phyloP scores from a whole-genome alignment of 2,113 vertebrate species.

The Lamprotornis superbus region DNA sequence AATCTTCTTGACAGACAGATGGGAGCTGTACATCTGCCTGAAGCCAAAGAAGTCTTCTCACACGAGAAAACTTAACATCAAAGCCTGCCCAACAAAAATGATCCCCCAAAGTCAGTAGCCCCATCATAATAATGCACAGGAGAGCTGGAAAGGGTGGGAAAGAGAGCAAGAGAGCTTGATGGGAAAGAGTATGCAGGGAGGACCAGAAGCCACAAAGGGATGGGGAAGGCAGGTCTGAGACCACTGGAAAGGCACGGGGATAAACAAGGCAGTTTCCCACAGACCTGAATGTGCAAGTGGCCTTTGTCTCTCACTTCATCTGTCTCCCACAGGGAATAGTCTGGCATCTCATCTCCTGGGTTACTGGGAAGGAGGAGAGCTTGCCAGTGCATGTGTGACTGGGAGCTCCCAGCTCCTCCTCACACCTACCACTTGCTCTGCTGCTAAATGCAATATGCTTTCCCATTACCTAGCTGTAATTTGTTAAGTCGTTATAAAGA shows the following conservation, averaged over 20 bases:
- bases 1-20: constrained; percentile 16
- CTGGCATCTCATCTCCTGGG: constrained; percentile 1
- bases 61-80: neutral
- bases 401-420: neutral
- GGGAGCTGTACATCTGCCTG: neutral
- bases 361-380: neutral
- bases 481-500: constrained; percentile 1
- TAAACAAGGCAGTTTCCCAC: neutral
- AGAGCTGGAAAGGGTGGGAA: neutral
- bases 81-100: neutral
- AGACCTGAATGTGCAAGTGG: neutral
- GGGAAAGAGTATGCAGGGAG: neutral
- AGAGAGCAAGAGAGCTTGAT: neutral
- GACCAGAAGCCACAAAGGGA: neutral
- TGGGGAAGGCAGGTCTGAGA: neutral
- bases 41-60: neutral
- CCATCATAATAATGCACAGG: neutral
- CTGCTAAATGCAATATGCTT: neutral
- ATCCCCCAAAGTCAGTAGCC: neutral
- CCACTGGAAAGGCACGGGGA: neutral
- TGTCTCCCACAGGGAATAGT: neutral
- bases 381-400: neutral
- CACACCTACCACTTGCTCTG: neutral
- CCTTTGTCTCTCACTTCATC: neutral
- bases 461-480: neutral